A percentile compares a stretch with the other conserved stretches of the same genome.
Evolutionary conservation across 2,888 invertebrate genomes (phyloP).

Genomic region (Julus scandinavius): DNA sequence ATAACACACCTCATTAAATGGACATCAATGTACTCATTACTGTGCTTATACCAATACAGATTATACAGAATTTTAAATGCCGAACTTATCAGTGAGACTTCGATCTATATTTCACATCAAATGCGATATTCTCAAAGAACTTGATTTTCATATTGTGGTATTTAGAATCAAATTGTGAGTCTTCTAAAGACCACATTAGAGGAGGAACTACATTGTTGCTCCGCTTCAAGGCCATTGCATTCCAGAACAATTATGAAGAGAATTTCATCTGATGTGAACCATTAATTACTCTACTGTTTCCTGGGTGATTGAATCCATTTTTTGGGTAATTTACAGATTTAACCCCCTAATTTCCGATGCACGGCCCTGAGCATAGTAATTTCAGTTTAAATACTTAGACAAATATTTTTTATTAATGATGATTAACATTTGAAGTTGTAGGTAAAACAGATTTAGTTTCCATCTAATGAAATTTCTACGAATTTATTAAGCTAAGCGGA

Average conservation of each 20-base stretch:
- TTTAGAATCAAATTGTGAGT: not conserved
- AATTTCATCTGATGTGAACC: not conserved
- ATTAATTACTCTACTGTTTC: not conserved
- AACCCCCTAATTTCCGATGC: too few relatives aligned
- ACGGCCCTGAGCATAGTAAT: not conserved
- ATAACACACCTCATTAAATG: not conserved
- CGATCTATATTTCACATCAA: not conserved
- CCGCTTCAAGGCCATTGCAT: not conserved
- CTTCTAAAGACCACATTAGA: not conserved
- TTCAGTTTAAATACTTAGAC: not conserved
- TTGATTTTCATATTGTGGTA: not conserved
- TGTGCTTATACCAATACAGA: too few relatives aligned
- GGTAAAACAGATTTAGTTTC: too few relatives aligned
- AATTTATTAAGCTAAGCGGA: too few relatives aligned
- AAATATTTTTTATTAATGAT: too few relatives aligned
- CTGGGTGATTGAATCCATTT: not conserved
- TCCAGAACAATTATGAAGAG: not conserved
- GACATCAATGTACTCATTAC: not conserved
- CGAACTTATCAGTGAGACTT: not conserved
- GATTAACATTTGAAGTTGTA: too few relatives aligned
- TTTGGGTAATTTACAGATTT: not conserved
- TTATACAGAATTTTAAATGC: not conserved
- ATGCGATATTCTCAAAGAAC: not conserved
- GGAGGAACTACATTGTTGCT: not conserved
- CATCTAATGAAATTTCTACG: too few relatives aligned